phyloP scores from a whole-genome alignment of 2,797 vertebrate species.

The Sebastes hubbsi region DNA sequence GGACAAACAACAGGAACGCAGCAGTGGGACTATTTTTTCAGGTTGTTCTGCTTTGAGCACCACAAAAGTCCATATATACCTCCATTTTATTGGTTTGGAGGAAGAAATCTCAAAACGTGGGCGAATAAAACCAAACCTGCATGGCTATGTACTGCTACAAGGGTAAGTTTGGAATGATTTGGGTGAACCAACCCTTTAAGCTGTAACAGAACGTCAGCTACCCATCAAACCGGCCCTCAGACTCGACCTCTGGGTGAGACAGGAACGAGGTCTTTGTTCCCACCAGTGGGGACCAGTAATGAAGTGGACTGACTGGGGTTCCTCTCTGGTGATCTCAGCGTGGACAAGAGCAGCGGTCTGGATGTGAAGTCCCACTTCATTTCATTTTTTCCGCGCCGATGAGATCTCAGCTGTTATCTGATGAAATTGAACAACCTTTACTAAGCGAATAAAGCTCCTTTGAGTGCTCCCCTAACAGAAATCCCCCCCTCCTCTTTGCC shows the following conservation, averaged over 20 bases:
- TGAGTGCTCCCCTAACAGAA: slow-evolving; percentile 89
- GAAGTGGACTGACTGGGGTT: slow-evolving; percentile 79
- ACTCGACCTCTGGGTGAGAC: slow-evolving; percentile 85
- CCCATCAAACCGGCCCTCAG: slow-evolving; percentile 85
- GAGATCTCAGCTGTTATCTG: slow-evolving; percentile 92
- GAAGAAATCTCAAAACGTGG: neutral
- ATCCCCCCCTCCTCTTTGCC: slow-evolving; percentile 87
- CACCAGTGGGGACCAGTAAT: slow-evolving; percentile 84
- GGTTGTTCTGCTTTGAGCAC: neutral
- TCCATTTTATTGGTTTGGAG: neutral
- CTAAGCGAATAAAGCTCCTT: slow-evolving; percentile 89
- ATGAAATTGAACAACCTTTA: slow-evolving; percentile 93
- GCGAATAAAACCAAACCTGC: neutral
- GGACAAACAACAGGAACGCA: neutral
- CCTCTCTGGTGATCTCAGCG: slow-evolving; percentile 81
- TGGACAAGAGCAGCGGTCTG: slow-evolving; percentile 86
- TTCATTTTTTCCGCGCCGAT: slow-evolving; percentile 89
- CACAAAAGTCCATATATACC: neutral
- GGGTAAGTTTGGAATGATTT: neutral
- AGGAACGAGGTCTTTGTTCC: slow-evolving; percentile 83
- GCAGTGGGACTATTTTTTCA: neutral
- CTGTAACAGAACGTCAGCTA: slow-evolving; percentile 66
- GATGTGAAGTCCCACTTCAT: slow-evolving; percentile 90
- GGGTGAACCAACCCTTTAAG: slow-evolving; percentile 17
- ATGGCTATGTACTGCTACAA: rapidly evolving